Conservation (phyloP, 2,888 invertebrate genomes). For the Eupeodes luniger region DNA sequence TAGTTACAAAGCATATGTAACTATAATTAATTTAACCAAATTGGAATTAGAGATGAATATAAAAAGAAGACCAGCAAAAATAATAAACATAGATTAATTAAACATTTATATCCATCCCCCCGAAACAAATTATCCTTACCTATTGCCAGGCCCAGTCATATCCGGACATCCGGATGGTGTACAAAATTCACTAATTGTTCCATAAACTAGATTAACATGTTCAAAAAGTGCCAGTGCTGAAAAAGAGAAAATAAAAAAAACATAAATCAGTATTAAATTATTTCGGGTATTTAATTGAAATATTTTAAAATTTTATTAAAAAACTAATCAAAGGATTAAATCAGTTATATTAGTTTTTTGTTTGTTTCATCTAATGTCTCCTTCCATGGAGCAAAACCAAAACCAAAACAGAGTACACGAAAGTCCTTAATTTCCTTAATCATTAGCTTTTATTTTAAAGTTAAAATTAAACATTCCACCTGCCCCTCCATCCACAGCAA, state of each 20-base stretch:
- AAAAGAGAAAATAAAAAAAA: slow-evolving; percentile 80
- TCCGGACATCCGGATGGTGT: slow-evolving; percentile 97
- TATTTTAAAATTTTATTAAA: background rate
- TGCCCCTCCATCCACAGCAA: background rate
- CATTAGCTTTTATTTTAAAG: slow-evolving; percentile 45
- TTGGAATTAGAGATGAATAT: slow-evolving; percentile 1
- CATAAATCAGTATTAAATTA: background rate
- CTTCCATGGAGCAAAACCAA: background rate
- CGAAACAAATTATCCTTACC: slow-evolving; percentile 85
- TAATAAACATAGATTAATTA: slow-evolving; percentile 3
- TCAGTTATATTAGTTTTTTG: background rate
- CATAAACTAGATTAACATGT: slow-evolving; percentile 99
- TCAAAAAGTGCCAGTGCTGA: slow-evolving; percentile 98
- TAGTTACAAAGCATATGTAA: background rate
- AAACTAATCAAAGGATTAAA: slow-evolving; percentile 1
- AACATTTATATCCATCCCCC: slow-evolving; percentile 10
- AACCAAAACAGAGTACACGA: background rate
- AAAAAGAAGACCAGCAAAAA: background rate
- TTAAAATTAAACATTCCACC: slow-evolving; percentile 11
- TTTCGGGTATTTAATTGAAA: background rate
- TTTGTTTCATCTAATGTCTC: background rate
- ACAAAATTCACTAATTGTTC: slow-evolving; percentile 99
- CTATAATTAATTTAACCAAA: slow-evolving; percentile 1
- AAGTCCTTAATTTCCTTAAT: slow-evolving; percentile 49
- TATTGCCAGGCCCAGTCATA: slow-evolving; percentile 98